A percentile compares a stretch with the other conserved stretches of the same genome.
phyloP scores from a whole-genome alignment of 1,140 invertebrate species.

The Idris sp. region DNA sequence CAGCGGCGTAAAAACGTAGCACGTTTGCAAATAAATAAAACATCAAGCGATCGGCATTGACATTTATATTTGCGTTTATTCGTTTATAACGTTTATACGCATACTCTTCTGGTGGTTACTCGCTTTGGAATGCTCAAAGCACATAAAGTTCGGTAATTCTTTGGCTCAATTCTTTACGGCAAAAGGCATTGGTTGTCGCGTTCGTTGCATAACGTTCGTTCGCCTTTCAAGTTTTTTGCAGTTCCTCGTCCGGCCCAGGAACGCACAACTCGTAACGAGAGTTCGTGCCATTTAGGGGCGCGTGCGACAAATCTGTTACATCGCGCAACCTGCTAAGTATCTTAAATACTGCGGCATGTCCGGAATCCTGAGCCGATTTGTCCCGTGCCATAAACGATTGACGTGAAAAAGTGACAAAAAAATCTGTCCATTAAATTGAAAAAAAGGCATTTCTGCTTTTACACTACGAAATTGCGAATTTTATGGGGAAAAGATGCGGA shows the following conservation, averaged over 20 bases:
- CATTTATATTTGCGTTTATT: slow-evolving; percentile 37
- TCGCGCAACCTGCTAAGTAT: slow-evolving; percentile 67
- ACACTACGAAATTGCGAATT: slow-evolving; percentile 37
- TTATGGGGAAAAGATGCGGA: slow-evolving; percentile 52
- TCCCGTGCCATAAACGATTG: slow-evolving; percentile 67
- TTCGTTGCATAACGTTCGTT: slow-evolving; percentile 65
- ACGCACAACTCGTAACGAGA: slow-evolving; percentile 55
- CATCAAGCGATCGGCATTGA: slow-evolving; percentile 21
- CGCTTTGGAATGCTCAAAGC: slow-evolving; percentile 3
- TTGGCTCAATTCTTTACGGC: slow-evolving; percentile 40
- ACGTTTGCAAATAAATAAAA: slow-evolving; percentile 17
- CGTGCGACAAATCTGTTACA: slow-evolving; percentile 73
- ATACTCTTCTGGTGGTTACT: slow-evolving; percentile 9
- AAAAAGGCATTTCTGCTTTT: slow-evolving; percentile 52
- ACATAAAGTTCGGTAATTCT: neutral
- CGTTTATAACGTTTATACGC: slow-evolving; percentile 15
- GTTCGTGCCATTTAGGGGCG: slow-evolving; percentile 71
- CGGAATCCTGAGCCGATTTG: slow-evolving; percentile 75
- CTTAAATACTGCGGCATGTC: slow-evolving; percentile 72
- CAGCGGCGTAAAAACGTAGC: slow-evolving; percentile 2
- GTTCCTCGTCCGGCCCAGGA: slow-evolving; percentile 62
- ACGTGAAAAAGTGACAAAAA: no score
- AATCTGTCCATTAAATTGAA: slow-evolving; percentile 66
- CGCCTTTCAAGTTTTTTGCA: slow-evolving; percentile 67
- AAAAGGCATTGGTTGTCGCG: slow-evolving; percentile 64